These are phyloP conservation scores for Tenthredo amoena DNA, from an alignment of 2,888 invertebrate species.

Conservation along the genomic window DNA sequence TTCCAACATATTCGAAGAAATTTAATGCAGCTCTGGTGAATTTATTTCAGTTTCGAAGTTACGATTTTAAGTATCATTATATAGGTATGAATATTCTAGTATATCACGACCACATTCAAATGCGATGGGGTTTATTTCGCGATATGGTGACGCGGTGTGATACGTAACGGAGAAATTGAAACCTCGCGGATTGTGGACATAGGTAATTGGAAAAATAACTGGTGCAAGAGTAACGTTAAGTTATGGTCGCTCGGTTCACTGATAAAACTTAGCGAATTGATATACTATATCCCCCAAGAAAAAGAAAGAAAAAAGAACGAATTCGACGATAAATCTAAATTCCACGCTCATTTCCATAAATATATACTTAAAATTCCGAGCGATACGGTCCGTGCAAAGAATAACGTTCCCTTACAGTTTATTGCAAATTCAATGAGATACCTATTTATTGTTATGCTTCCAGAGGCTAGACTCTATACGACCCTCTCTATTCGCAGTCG, in stretches of 20 bases:
- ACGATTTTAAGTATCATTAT: no score
- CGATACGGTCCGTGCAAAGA: conserved; percentile 39
- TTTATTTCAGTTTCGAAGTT: no score
- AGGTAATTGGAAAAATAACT: conserved; percentile 23
- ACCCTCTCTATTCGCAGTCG: neutral
- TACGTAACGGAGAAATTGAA: neutral
- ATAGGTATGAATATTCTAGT: no score
- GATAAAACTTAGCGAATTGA: conserved; percentile 26
- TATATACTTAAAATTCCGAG: conserved; percentile 38
- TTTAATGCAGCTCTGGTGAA: neutral
- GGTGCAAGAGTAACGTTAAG: conserved; percentile 18
- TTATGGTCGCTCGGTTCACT: neutral
- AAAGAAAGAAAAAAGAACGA: neutral
- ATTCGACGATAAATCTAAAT: conserved; percentile 13
- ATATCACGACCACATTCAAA: neutral
- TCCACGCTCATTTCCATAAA: conserved; percentile 33
- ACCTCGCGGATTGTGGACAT: neutral
- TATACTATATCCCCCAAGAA: neutral
- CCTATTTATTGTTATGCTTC: conserved; percentile 33
- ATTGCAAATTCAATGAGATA: conserved; percentile 44
- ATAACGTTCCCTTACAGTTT: conserved; percentile 38
- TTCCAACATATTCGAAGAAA: conserved; percentile 13
- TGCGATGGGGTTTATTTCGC: neutral
- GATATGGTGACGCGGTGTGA: neutral
- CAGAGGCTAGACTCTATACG: neutral